These are phyloP conservation scores for Takifugu flavidus DNA, from an alignment of 2,113 vertebrate genomes.

Conservation along the genomic window DNA sequence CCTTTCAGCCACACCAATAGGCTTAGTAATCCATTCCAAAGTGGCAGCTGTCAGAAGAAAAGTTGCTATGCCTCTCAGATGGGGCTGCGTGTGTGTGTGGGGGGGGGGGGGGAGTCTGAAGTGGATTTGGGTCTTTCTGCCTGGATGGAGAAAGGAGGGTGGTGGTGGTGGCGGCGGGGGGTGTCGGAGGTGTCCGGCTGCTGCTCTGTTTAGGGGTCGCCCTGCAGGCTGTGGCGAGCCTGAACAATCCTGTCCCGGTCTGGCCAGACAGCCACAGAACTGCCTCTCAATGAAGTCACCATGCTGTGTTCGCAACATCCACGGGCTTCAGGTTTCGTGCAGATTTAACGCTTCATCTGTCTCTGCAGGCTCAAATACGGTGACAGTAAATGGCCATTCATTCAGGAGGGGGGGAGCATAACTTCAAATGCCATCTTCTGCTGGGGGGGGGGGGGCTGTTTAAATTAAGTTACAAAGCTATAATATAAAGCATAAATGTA, in stretches of 20 bases:
- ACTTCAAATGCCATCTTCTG: neutral
- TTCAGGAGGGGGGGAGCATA: neutral
- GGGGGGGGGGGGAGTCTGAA: slow-evolving; percentile 59
- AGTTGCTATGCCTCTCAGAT: slow-evolving; percentile 70
- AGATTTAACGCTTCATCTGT: slow-evolving; percentile 52
- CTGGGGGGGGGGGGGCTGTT: neutral
- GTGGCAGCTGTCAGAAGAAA: slow-evolving; percentile 77
- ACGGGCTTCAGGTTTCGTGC: slow-evolving; percentile 48
- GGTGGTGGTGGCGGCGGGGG: slow-evolving; percentile 43
- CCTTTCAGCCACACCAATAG: slow-evolving; percentile 66
- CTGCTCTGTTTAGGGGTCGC: slow-evolving; percentile 56
- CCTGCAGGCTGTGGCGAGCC: slow-evolving; percentile 65
- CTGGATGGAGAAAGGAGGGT: slow-evolving; percentile 50
- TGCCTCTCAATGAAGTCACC: slow-evolving; percentile 69
- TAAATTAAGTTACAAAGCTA: slow-evolving; percentile 1
- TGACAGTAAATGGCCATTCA: slow-evolving; percentile 10
- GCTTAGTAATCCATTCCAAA: slow-evolving; percentile 75
- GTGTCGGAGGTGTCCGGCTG: slow-evolving; percentile 64
- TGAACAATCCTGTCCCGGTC: slow-evolving; percentile 69
- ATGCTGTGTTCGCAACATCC: slow-evolving; percentile 65
- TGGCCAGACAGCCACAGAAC: slow-evolving; percentile 52
- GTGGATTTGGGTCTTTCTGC: slow-evolving; percentile 68
- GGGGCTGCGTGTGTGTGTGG: neutral
- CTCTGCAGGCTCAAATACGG: slow-evolving; percentile 20
- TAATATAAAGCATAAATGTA: neutral